Evolutionary conservation across 2,113 vertebrate genomes (phyloP).

Genomic region (Cygnus atratus): DNA sequence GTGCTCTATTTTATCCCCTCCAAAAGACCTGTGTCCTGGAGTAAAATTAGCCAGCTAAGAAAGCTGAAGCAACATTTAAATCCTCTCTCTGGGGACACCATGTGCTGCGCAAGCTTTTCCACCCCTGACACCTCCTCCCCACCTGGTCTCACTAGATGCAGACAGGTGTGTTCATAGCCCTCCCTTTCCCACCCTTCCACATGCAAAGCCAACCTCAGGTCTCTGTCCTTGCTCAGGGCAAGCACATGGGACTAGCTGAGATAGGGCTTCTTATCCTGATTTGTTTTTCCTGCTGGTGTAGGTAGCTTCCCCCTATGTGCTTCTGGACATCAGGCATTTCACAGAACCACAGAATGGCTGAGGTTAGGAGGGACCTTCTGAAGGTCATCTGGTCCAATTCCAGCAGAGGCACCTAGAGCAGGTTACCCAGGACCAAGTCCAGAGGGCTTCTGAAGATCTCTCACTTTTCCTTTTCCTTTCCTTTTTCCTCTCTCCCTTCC

Average conservation of each 20-base stretch:
- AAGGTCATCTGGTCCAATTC: not conserved
- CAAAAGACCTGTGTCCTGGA: not conserved
- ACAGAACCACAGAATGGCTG: not conserved
- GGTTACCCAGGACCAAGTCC: not conserved
- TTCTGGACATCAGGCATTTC: not conserved
- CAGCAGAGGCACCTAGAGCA: not conserved
- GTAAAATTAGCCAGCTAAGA: not conserved
- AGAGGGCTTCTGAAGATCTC: not conserved
- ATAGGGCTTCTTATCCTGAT: not conserved
- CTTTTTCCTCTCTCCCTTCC: too few relatives aligned
- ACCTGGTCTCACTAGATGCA: not conserved
- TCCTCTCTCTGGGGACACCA: not conserved
- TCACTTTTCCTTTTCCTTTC: not conserved
- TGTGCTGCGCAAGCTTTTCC: not conserved
- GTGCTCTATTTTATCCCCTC: not conserved
- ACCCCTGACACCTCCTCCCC: rapidly evolving
- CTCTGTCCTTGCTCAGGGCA: not conserved
- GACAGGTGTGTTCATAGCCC: not conserved
- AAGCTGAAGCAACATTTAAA: not conserved
- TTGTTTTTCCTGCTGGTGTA: not conserved
- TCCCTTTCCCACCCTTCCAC: not conserved
- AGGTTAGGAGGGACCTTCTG: not conserved
- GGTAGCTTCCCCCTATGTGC: not conserved
- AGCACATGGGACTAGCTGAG: not conserved
- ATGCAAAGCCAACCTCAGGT: not conserved